Percentiles rank a stretch among this genome's conserved stretches.
Evolutionary conservation across 1,140 invertebrate genomes (phyloP).

Genomic region (Drosophila tsacasi): DNA sequence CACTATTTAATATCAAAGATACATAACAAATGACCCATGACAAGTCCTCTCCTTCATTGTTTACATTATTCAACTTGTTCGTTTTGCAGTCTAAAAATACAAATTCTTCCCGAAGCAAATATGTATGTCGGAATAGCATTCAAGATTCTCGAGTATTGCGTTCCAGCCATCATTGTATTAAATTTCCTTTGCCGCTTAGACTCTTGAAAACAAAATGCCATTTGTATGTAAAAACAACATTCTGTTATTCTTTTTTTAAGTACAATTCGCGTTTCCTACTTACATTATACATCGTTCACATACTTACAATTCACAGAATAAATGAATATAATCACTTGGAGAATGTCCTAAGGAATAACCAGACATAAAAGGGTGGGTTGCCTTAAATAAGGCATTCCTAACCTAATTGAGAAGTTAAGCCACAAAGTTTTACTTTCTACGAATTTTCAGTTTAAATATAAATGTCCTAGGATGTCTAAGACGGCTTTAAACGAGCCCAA

Average conservation of each 20-base stretch:
- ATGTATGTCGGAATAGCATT: conserved; percentile 3
- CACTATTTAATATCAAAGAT: background rate
- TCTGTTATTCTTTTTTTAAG: background rate
- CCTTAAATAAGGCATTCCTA: conserved; percentile 10
- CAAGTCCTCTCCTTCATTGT: background rate
- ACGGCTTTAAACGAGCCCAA: background rate
- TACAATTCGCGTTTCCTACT: conserved; percentile 10
- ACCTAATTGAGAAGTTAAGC: conserved; percentile 21
- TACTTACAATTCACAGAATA: conserved; percentile 12
- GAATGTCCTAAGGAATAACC: conserved; percentile 3
- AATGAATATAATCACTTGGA: conserved; percentile 9
- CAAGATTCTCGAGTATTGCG: background rate
- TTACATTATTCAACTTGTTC: background rate
- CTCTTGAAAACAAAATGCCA: conserved; percentile 3
- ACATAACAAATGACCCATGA: background rate
- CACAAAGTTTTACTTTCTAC: conserved; percentile 7
- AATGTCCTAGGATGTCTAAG: background rate
- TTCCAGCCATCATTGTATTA: background rate
- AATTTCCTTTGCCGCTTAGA: background rate
- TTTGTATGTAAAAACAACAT: conserved; percentile 2
- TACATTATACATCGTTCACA: conserved; percentile 1
- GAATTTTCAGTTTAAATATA: conserved; percentile 8
- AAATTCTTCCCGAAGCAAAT: conserved; percentile 7
- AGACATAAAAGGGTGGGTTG: conserved; percentile 12
- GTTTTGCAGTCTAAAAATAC: conserved; percentile 5